Base-by-base conservation (phyloP, 2,797 vertebrate species). In the Octomys mimax region DNA sequence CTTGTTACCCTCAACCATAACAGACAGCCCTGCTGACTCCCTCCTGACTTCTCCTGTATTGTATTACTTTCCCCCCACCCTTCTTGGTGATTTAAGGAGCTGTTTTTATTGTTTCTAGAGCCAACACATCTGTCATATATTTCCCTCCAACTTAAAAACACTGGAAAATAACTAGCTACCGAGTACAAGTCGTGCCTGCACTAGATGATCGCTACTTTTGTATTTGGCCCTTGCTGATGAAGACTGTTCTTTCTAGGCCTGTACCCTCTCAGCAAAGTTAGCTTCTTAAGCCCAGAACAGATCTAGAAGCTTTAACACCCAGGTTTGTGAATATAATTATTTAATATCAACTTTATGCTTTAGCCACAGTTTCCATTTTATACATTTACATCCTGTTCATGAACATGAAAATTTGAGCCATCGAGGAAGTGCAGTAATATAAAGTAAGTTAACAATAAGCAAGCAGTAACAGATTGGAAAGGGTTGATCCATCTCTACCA, bases 61-160 rank as follows among this genome's bases (percentile, higher is more conserved):
- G 54, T 82, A 92, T 94, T 96, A 92, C 90, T 87, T 89, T 2
- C 36, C 75, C 26, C 36, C 61, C 59, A 24, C 42, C 12, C 77
- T 91, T 91, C 90, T 79, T 81, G 81, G 79, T 70, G 85, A 90
- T 91, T 95, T 95, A 94, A 96, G 89, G 87, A 94, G 83, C 52
- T 97, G 86, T 88, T 97, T 96, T 96, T 94, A 82, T 95, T 96
- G 49, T 95, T 96, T 92, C 73, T 92, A 75, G 89, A 95, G 73
- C 86, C 93, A 96, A 92, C 73, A 96, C 83, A 95, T 95, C 92
- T 96, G 86, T 96, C 95, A 92, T 93, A 80, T 93, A 95, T 95
- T 92, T 93, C 52, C 54, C 91, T 96, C 88, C 88, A 95, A 95
- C 91, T 95, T 92, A 85, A 95, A 95, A 95, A 95, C 88, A 89